Percentiles rank a stretch among this genome's conserved stretches.
phyloP scores from a whole-genome alignment of 2,888 invertebrate species.

The Leptinotarsa tumamoca region DNA sequence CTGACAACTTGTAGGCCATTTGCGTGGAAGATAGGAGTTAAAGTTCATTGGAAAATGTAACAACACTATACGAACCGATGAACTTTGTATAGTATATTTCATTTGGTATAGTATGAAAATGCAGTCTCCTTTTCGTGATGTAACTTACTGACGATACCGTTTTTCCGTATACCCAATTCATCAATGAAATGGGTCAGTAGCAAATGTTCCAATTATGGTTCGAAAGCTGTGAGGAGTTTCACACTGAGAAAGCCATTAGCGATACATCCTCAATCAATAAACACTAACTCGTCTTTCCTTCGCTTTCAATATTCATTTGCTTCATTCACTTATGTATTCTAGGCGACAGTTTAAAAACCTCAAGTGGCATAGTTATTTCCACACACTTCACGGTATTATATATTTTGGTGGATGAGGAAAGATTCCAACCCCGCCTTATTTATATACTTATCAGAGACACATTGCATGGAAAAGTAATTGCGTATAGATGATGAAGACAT shows the following conservation, averaged over 20 bases:
- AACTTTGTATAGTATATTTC: no score
- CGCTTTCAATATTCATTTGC: neutral
- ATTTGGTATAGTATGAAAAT: no score
- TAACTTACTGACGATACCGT: neutral
- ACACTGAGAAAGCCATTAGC: constrained; percentile 14
- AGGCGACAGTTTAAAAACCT: no score
- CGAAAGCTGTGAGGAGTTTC: neutral
- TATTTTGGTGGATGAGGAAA: neutral
- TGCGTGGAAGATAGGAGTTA: no score
- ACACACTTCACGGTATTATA: neutral
- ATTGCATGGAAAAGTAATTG: neutral
- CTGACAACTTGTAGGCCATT: no score
- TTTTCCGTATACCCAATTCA: neutral
- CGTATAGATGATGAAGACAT: neutral
- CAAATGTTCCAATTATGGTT: constrained; percentile 7
- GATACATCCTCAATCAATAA: constrained; percentile 5
- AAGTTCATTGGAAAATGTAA: no score
- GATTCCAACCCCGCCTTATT: neutral
- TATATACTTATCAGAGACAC: neutral
- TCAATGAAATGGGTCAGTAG: constrained; percentile 4
- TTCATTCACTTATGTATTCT: constrained; percentile 4
- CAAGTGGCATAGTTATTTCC: neutral
- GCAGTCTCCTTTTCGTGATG: no score
- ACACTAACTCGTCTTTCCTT: constrained; percentile 1
- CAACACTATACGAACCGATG: no score